phyloP scores from a whole-genome alignment of 2,797 vertebrate genomes.

The Gobionotothen gibberifrons region DNA sequence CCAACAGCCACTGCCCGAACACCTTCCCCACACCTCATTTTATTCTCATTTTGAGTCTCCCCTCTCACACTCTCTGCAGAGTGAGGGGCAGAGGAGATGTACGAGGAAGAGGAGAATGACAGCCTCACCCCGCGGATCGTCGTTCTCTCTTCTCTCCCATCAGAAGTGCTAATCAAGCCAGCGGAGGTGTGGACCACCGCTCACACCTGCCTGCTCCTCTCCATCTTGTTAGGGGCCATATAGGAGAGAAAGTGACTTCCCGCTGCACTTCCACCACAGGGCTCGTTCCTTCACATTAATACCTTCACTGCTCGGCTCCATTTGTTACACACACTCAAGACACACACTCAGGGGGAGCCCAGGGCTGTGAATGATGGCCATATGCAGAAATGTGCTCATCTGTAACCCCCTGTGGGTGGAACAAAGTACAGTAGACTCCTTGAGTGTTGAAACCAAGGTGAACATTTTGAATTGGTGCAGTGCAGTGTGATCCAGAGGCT shows the following conservation, averaged over 20 bases:
- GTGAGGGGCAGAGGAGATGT: conserved; percentile 68
- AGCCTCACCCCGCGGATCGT: conserved; percentile 40
- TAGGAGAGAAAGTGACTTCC: conserved; percentile 76
- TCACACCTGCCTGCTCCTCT: conserved; percentile 71
- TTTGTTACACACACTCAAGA: conserved; percentile 76
- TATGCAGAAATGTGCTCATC: conserved; percentile 79
- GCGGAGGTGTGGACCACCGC: conserved; percentile 65
- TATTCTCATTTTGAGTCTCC: conserved; percentile 77
- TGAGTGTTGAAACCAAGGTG: conserved; percentile 74
- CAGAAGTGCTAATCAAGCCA: conserved; percentile 79
- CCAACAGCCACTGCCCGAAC: conserved; percentile 53
- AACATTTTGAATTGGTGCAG: conserved; percentile 65
- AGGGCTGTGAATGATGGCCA: conserved; percentile 81
- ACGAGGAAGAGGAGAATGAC: conserved; percentile 55
- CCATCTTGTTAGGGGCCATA: conserved; percentile 78
- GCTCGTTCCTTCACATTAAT: conserved; percentile 76
- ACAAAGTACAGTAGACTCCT: conserved; percentile 76
- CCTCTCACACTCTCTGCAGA: conserved; percentile 59
- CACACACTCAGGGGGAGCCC: conserved; percentile 75
- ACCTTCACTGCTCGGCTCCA: conserved; percentile 72
- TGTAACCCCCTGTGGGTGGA: conserved; percentile 75
- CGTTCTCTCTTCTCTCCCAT: conserved; percentile 67
- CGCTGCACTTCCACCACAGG: conserved; percentile 76
- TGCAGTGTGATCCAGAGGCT: conserved; percentile 47
- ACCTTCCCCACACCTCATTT: conserved; percentile 76